phyloP scores from a whole-genome alignment of 2,113 vertebrate genomes.

The Tretioscincus oriximinensis region DNA sequence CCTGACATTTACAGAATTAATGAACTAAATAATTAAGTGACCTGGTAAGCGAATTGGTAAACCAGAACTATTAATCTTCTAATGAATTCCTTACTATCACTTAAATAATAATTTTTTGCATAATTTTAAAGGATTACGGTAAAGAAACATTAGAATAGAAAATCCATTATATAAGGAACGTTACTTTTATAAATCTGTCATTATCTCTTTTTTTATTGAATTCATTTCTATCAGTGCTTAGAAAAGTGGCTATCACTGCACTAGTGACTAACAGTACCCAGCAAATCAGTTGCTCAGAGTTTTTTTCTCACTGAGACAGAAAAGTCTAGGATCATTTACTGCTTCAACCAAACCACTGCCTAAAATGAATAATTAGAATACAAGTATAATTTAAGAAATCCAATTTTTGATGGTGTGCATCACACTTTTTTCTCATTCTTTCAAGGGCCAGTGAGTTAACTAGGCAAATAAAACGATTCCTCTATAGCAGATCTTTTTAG shows the following conservation, averaged over 20 bases:
- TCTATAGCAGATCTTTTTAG: constrained; percentile 43
- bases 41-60: constrained; percentile 78
- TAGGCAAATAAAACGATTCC: constrained; percentile 60
- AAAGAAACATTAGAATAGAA: constrained; percentile 77
- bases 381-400: constrained; percentile 71
- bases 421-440: constrained; percentile 64
- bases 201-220: constrained; percentile 75
- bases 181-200: constrained; percentile 76
- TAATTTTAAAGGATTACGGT: constrained; percentile 72
- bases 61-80: constrained; percentile 80
- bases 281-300: constrained; percentile 49
- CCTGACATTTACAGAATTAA: constrained; percentile 81
- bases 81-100: constrained; percentile 77
- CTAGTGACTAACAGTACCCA: constrained; percentile 69
- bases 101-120: constrained; percentile 75
- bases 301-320: constrained; percentile 64
- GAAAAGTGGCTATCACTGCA: constrained; percentile 65
- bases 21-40: constrained; percentile 83
- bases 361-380: constrained; percentile 76
- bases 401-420: constrained; percentile 68
- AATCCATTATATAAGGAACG: constrained; percentile 70
- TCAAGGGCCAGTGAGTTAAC: constrained; percentile 61
- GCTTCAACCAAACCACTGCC: constrained; percentile 59
- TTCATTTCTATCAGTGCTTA: constrained; percentile 70
- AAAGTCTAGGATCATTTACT: constrained; percentile 72